These are phyloP conservation scores for Itoplectis maculator DNA, from an alignment of 2,888 invertebrate genomes.

Conservation along the genomic window DNA sequence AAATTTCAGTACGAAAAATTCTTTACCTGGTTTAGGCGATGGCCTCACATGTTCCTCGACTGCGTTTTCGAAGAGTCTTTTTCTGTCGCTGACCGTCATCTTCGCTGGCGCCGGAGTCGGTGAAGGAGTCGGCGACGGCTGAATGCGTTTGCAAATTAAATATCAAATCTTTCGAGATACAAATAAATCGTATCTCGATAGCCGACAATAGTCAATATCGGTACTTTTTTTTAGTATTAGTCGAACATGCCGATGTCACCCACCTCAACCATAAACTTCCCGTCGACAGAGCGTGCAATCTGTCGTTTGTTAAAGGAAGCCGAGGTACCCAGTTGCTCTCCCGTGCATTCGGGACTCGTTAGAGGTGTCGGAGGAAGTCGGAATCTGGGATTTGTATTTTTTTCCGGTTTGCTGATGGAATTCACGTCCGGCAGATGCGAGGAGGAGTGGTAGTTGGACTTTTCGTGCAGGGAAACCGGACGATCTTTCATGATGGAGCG, in stretches of 20 bases:
- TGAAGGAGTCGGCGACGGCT: conserved; percentile 87
- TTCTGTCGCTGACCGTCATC: conserved; percentile 96
- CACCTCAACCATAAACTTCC: conserved; percentile 82
- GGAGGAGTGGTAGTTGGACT: conserved; percentile 65
- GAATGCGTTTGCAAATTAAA: conserved; percentile 55
- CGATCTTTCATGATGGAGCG: conserved; percentile 67
- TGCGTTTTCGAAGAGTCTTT: conserved; percentile 97
- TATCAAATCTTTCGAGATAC: neutral
- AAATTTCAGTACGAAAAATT: neutral
- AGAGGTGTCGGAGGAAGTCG: conserved; percentile 82
- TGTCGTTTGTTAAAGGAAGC: conserved; percentile 80
- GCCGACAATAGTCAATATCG: conserved; percentile 13
- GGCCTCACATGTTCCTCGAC: conserved; percentile 97
- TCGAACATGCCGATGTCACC: conserved; percentile 79
- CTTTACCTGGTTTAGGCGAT: conserved; percentile 92
- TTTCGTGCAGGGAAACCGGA: conserved; percentile 71
- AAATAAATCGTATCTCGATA: neutral
- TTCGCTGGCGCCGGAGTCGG: conserved; percentile 91
- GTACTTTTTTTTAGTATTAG: conserved; percentile 54
- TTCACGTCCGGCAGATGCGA: conserved; percentile 67
- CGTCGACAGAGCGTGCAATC: conserved; percentile 84
- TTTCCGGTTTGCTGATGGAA: conserved; percentile 54
- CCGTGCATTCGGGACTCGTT: conserved; percentile 77
- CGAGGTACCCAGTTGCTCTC: conserved; percentile 72
- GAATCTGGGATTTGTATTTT: conserved; percentile 73